phyloP scores from a whole-genome alignment of 1,140 invertebrate genomes.

The Stegodyphus mimosarum region DNA sequence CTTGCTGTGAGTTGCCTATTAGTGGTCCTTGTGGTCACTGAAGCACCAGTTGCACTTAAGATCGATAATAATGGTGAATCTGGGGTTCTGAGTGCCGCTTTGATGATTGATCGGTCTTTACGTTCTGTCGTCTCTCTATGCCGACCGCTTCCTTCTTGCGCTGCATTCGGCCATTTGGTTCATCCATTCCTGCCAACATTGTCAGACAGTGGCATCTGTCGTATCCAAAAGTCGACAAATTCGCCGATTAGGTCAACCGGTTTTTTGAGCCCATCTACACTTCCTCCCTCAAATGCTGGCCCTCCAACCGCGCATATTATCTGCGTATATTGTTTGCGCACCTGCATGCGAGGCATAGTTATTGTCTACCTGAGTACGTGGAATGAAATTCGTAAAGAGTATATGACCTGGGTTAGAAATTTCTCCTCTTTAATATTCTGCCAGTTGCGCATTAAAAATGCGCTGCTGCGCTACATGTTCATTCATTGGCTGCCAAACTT shows the following conservation, averaged over 20 bases:
- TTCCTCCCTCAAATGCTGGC: not conserved
- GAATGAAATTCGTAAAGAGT: not conserved
- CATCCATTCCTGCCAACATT: not conserved
- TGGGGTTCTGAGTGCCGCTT: not conserved
- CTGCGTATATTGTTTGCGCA: not conserved
- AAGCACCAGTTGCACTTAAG: not conserved
- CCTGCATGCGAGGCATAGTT: not conserved
- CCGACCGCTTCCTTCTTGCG: not conserved
- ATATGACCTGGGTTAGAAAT: not conserved
- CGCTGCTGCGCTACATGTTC: not conserved
- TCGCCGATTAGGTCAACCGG: not conserved
- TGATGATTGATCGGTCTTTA: not conserved
- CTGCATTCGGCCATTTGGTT: not conserved
- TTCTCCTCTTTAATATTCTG: not conserved
- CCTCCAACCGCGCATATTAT: not conserved
- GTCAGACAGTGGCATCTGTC: not conserved
- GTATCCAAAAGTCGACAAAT: not conserved
- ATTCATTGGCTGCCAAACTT: not conserved
- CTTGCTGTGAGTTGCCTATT: not conserved
- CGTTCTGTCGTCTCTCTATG: not conserved
- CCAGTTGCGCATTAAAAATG: not conserved
- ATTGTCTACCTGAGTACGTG: not conserved
- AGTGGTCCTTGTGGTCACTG: not conserved
- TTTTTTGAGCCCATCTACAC: not conserved
- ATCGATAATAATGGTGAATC: constrained; percentile 11